Evolutionary conservation across 2,797 vertebrate genomes (phyloP), one percentile per base, ranked within the genome.

Genomic region (Leuciscus waleckii): DNA sequence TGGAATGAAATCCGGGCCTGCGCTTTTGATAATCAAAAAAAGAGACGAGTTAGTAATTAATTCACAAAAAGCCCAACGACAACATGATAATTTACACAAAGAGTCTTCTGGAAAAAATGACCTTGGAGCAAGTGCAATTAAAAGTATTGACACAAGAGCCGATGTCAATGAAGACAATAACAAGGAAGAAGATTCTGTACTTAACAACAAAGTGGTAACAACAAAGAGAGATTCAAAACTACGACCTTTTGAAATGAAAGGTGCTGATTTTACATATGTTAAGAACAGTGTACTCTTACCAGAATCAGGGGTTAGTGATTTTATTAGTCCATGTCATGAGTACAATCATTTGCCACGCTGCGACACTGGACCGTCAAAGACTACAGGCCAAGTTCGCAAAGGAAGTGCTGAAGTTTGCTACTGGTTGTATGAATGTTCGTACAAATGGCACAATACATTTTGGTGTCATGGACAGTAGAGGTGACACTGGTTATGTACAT

Each of bases 361-460:
- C 92, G 82, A 39, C 10, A 1, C 81, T 97, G 86, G 92, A 95
- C 56, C 93, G 82, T 77, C 82, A 77, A 41, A 94, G 93, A 82
- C 79, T 96, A 51, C 95, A 96, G 88, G 91, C 94, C 2, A 97
- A 97, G 85, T 95, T 97, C 91, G 94, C 96, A 82, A 90, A 29
- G 0, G 97, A 97, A 82, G 92, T 97, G 61, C 90, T 97, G 46
- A 92, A 94, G 91, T 97, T 97, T 91, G 96, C 94, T 2, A 81
- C 88, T 23, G 96, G 96, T 21, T 97, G 96, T 88, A 94, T 97
- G 92, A 97, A 97, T 16, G 91, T 95, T 51, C 93, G 96, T 46
- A 93, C 96, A 84, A 97, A 97, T 2, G 96, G 96, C 2, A 97
- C 96, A 83, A 97, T 97, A 88, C 95, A 97, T 86, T 96, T 97